Conservation (phyloP, 2,113 vertebrate species). For the Genyomyrus donnyi region DNA sequence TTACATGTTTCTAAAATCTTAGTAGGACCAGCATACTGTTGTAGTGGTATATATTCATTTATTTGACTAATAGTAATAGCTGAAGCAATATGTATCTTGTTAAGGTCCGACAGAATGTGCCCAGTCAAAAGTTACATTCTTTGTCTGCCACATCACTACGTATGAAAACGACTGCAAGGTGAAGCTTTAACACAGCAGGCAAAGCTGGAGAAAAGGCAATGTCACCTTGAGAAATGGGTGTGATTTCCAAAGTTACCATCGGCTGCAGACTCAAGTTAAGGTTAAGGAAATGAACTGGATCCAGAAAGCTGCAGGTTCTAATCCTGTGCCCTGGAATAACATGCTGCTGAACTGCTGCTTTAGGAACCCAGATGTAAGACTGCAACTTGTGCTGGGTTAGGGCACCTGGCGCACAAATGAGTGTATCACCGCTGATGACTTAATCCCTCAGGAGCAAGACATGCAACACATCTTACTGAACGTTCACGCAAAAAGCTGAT, state of each 20-base stretch:
- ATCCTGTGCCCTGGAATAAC: neutral
- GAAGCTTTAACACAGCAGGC: neutral
- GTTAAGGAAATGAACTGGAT: conserved; percentile 6
- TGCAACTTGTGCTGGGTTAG: no score
- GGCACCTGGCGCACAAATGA: no score
- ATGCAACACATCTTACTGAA: neutral
- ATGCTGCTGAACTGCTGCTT: neutral
- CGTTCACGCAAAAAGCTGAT: neutral
- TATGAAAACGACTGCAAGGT: neutral
- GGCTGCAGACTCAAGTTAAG: neutral
- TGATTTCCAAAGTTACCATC: neutral
- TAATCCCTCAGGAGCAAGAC: neutral
- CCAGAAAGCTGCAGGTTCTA: conserved; percentile 10
- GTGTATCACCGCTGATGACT: neutral
- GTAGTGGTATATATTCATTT: neutral
- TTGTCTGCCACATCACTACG: neutral
- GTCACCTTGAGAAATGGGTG: conserved; percentile 10
- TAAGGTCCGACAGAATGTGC: neutral
- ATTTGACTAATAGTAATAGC: neutral
- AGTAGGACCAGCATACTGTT: neutral
- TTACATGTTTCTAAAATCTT: neutral
- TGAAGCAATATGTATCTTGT: neutral
- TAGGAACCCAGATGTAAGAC: no score
- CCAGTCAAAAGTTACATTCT: neutral
- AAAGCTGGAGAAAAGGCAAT: neutral